phyloP scores from a whole-genome alignment of 1,140 invertebrate genomes.

The Zaprionus capensis region DNA sequence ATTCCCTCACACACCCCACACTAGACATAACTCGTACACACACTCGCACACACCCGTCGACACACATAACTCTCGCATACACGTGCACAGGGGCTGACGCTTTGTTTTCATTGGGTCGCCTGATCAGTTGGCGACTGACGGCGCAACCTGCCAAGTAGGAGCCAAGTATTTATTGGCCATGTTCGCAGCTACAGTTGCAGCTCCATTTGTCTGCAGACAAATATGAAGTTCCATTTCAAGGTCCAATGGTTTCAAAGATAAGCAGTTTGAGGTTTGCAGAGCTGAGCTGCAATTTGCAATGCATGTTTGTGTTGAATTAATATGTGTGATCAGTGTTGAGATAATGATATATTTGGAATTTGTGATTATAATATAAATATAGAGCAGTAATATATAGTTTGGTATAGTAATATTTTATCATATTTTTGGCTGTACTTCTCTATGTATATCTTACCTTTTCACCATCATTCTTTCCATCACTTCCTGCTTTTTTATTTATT shows the following conservation, averaged over 20 bases:
- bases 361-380: too few species aligned
- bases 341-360: too few species aligned
- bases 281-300: not conserved
- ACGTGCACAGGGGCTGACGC: not conserved
- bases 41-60: not conserved
- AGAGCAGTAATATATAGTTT: too few species aligned
- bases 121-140: constrained; percentile 45
- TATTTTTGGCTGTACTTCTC: too few species aligned
- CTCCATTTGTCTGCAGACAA: not conserved
- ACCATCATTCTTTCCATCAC: too few species aligned
- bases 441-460: too few species aligned
- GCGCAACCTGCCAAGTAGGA: not conserved
- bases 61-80: not conserved
- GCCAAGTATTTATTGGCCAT: constrained; percentile 9
- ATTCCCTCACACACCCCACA: constrained; percentile 2
- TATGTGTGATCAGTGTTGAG: not conserved
- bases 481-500: too few species aligned
- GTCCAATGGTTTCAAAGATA: not conserved
- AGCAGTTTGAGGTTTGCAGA: not conserved
- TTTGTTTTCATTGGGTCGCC: constrained; percentile 35
- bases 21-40: not conserved
- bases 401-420: too few species aligned
- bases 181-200: not conserved
- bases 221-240: constrained; percentile 10
- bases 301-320: not conserved